Conservation (phyloP, 2,888 invertebrate genomes). For the Griposia aprilina region DNA sequence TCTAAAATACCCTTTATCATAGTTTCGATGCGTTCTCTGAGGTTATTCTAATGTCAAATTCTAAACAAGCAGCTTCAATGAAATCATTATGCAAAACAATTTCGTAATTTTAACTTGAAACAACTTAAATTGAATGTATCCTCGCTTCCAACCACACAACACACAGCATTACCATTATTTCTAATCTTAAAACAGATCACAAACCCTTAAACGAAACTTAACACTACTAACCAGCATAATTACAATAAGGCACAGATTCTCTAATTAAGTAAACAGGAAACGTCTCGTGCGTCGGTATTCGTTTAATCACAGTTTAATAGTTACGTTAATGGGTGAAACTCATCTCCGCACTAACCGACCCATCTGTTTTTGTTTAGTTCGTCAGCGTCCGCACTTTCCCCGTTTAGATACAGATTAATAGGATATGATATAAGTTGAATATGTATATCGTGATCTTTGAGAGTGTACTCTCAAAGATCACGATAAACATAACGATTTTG, state of each 20-base stretch:
- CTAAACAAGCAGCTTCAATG: background rate
- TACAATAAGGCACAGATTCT: slow-evolving; percentile 62
- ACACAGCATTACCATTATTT: background rate
- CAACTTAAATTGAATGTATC: background rate
- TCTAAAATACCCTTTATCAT: too few species aligned
- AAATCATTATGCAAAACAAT: background rate
- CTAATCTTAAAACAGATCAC: slow-evolving; percentile 32
- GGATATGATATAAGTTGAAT: slow-evolving; percentile 46
- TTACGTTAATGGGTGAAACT: slow-evolving; percentile 87
- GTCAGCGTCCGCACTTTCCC: slow-evolving; percentile 70
- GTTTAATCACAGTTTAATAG: slow-evolving; percentile 77
- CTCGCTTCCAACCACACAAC: background rate
- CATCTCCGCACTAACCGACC: slow-evolving; percentile 72
- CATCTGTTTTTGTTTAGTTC: slow-evolving; percentile 67
- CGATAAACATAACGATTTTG: background rate
- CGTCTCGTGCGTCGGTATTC: slow-evolving; percentile 77
- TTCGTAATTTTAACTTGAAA: background rate
- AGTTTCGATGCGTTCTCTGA: background rate
- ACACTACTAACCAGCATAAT: slow-evolving; percentile 47
- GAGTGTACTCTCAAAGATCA: background rate
- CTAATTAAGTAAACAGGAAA: slow-evolving; percentile 81
- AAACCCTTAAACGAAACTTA: slow-evolving; percentile 20
- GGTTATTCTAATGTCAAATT: background rate
- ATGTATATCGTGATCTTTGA: slow-evolving; percentile 12
- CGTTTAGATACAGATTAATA: slow-evolving; percentile 63